phyloP scores from a whole-genome alignment of 2,113 vertebrate genomes.

The Microcebus jonahi region DNA sequence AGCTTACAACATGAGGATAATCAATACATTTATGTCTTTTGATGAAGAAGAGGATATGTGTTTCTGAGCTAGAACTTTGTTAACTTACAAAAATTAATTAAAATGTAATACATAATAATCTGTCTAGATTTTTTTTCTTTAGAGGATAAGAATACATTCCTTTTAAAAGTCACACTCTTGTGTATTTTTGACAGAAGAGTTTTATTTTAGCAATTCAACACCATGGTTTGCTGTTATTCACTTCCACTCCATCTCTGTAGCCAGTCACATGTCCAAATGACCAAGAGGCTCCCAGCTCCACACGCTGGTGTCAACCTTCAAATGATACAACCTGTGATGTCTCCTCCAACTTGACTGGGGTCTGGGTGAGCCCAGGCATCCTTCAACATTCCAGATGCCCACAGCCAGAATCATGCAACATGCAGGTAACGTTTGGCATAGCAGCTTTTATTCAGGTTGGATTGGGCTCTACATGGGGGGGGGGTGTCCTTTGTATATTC shows the following conservation, averaged over 20 bases:
- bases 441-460: not conserved
- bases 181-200: not conserved
- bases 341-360: not conserved
- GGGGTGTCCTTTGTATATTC: not conserved
- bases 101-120: not conserved
- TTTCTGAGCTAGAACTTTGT: not conserved
- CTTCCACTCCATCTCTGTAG: slow-evolving; percentile 1
- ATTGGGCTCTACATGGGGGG: not conserved
- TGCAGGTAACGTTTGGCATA: slow-evolving; percentile 14
- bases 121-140: not conserved
- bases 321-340: not conserved
- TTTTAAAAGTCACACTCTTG: not conserved
- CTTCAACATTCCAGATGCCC: not conserved
- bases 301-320: not conserved
- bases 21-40: not conserved
- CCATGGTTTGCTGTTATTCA: not conserved
- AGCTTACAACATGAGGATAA: not conserved
- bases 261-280: not conserved
- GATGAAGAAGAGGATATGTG: not conserved
- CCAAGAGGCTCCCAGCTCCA: not conserved
- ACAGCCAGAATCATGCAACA: not conserved
- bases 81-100: not conserved
- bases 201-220: not conserved
- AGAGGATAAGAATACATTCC: not conserved
- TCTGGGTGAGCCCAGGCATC: not conserved